Percentiles rank a stretch among this genome's conserved stretches.
Evolutionary conservation across 2,888 invertebrate genomes (phyloP).

Genomic region (Bedellia somnulentella): DNA sequence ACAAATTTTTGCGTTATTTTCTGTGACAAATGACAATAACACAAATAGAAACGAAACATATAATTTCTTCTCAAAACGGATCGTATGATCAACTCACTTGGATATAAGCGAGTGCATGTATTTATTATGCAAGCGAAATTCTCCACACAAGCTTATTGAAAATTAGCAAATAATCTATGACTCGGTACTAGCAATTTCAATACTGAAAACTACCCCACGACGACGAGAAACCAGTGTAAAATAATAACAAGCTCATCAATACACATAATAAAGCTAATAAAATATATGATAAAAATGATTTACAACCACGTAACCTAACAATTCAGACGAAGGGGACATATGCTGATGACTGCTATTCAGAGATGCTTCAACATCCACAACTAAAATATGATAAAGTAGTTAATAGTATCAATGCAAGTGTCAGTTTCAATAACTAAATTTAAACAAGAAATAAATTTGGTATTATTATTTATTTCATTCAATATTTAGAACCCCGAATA

Average conservation of each 20-base stretch:
- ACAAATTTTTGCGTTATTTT: constrained; percentile 17
- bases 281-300: constrained; percentile 58
- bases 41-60: constrained; percentile 20
- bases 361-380: too few species aligned
- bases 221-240: constrained; percentile 12
- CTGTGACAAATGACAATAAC: constrained; percentile 22
- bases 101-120: neutral
- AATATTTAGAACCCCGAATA: too few species aligned
- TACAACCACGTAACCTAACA: constrained; percentile 57
- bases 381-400: too few species aligned
- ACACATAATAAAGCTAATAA: constrained; percentile 55
- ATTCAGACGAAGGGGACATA: too few species aligned
- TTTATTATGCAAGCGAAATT: constrained; percentile 32
- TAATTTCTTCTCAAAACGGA: constrained; percentile 14
- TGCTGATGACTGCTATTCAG: too few species aligned
- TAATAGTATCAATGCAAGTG: too few species aligned
- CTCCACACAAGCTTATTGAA: constrained; percentile 32
- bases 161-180: too few species aligned
- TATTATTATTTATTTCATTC: too few species aligned
- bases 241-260: constrained; percentile 32
- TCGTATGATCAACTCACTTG: neutral
- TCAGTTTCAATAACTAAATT: too few species aligned
- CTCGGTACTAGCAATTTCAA: constrained; percentile 42
- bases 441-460: too few species aligned
- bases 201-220: constrained; percentile 23